Evolutionary conservation across 2,888 invertebrate genomes (phyloP), one percentile per base, ranked within the genome.

Genomic region (Zaprionus lineosus): DNA sequence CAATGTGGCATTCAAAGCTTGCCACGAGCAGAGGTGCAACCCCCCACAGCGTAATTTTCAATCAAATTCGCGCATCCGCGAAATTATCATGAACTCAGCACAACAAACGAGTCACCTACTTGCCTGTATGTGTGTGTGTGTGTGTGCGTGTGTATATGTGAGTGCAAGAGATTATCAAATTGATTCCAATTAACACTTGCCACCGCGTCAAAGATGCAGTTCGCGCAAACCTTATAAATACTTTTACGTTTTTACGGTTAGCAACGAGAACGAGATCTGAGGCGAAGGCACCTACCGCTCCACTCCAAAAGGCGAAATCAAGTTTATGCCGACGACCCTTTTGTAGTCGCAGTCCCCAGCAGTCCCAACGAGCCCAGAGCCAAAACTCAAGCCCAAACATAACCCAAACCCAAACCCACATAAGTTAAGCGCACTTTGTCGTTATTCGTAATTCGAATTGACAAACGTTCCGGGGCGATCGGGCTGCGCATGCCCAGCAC

Each of bases 141-240:
- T 36, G 14, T 46, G 29, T 43, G 52, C 28, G 36, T 21, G 14
- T 16, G 46, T 9, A 40, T 24, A 26, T 15, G 24, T 24, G 26
- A 11, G 11, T 7, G 47, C 41, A 65, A 43, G 70, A 88, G 88
- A 88, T 88, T 86, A 88, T 88, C 87, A 89, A 89, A 89, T 89
- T 89, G 89, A 89, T 89, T 89, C 88, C 89, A 89, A 89, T 89
- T 89, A 89, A 89, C 89, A 89, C 89, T 89, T 89, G 89, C 89
- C 89, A 89, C 89, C 84, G 87, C 86, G 79, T 72, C 83, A 76
- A 63, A 71, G 50, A 40, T 41, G 55, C 58, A 60, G 50, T 55
- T 39, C 48, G 47, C 64, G 69, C 74, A 78, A 74, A 70, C 74
- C 69, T 66, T 79, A 74, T 83, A 81, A 85, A 81, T 78, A 74